Evolutionary conservation across 2,113 vertebrate species (phyloP).

Genomic region (Ancistrus triradiatus): DNA sequence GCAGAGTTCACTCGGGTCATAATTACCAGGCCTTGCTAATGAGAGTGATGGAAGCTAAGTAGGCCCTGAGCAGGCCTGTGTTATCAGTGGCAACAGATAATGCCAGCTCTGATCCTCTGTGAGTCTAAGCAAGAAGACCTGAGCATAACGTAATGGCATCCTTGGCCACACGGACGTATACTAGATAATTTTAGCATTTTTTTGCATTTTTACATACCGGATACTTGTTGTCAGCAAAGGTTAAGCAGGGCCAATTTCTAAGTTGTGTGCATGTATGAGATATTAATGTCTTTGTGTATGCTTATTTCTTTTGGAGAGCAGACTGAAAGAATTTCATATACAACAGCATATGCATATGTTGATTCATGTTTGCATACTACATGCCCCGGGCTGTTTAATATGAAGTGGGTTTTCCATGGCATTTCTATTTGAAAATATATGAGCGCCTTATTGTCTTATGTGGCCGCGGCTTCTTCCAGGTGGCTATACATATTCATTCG

Average conservation of each 20-base stretch:
- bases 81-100: conserved; percentile 24
- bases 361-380: conserved; percentile 60
- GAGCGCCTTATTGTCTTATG: conserved; percentile 49
- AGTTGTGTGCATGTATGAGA: not conserved
- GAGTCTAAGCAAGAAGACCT: too few species aligned
- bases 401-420: conserved; percentile 53
- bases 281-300: too few species aligned
- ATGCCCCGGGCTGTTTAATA: conserved; percentile 63
- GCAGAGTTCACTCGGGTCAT: conserved; percentile 63
- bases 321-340: conserved; percentile 12
- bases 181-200: not conserved
- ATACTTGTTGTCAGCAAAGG: not conserved
- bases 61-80: conserved; percentile 31
- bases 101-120: conserved; percentile 17
- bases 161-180: not conserved
- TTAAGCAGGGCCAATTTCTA: not conserved
- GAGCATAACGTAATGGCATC: not conserved
- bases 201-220: not conserved
- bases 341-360: conserved; percentile 49
- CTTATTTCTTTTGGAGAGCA: conserved; percentile 18
- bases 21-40: conserved; percentile 73
- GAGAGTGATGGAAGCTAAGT: conserved; percentile 43
- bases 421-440: conserved; percentile 59
- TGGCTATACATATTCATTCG: conserved; percentile 70
- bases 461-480: conserved; percentile 56